Percentiles rank a stretch among this genome's conserved stretches.
phyloP scores from a whole-genome alignment of 92 coral and sea anemone species.

The Porites evermanni region DNA sequence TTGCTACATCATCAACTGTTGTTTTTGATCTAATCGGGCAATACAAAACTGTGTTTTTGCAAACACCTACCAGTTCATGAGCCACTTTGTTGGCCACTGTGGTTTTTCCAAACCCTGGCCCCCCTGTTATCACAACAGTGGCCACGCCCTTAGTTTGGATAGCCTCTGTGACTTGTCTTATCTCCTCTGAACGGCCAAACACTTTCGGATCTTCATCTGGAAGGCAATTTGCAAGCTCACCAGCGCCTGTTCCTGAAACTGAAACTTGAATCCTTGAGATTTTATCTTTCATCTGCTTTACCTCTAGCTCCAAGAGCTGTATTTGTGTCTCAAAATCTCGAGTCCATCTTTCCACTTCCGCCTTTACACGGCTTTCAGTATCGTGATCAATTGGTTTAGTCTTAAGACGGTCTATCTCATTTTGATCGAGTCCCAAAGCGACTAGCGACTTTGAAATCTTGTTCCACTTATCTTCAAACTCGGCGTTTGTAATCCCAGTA shows the following conservation, averaged over 20 bases:
- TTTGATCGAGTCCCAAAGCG: slow-evolving; percentile 30
- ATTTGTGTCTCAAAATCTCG: slow-evolving; percentile 14
- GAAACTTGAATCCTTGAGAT: not conserved
- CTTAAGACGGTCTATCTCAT: slow-evolving; percentile 40
- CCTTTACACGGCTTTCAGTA: not conserved
- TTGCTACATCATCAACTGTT: slow-evolving; percentile 14
- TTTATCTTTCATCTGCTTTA: slow-evolving; percentile 1
- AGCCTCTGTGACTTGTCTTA: not conserved
- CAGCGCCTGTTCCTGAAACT: not conserved
- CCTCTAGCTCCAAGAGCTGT: not conserved
- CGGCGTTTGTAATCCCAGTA: slow-evolving; percentile 7
- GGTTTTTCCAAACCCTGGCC: slow-evolving; percentile 54
- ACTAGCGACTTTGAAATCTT: slow-evolving; percentile 32
- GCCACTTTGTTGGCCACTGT: slow-evolving; percentile 46
- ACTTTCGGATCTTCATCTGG: slow-evolving; percentile 23
- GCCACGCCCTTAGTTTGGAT: not conserved
- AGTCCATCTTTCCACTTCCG: slow-evolving; percentile 23
- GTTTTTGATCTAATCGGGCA: not conserved
- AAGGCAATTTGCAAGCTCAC: slow-evolving; percentile 5
- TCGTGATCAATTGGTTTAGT: slow-evolving; percentile 25
- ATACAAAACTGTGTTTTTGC: slow-evolving; percentile 10
- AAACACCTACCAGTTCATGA: not conserved
- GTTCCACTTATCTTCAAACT: slow-evolving; percentile 35
- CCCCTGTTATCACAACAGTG: slow-evolving; percentile 42
- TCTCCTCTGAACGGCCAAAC: slow-evolving; percentile 43